Percentiles rank a stretch among this genome's conserved stretches.
phyloP scores from a whole-genome alignment of 2,888 invertebrate genomes.

The Perdita meconis region DNA sequence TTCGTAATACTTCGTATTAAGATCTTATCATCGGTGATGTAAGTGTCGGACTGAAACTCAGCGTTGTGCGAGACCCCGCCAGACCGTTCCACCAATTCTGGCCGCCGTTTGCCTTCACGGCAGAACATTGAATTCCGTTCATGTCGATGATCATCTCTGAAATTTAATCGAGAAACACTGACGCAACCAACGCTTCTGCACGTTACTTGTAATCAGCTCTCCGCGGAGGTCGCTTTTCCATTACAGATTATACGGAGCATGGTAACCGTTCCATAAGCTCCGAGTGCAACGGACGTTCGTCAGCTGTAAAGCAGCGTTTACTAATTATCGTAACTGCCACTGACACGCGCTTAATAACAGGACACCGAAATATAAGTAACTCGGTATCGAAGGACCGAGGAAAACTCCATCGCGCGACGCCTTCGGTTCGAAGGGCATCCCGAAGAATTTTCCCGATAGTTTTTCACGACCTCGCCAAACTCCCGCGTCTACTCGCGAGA shows the following conservation, averaged over 20 bases:
- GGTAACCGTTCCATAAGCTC: conserved; percentile 47
- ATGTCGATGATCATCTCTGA: conserved; percentile 17
- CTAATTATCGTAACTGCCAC: conserved; percentile 56
- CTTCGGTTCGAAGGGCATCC: not conserved
- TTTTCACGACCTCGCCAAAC: too few species aligned
- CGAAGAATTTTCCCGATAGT: not conserved
- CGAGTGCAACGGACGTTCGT: conserved; percentile 60
- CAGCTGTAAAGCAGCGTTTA: conserved; percentile 51
- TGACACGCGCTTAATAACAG: conserved; percentile 56
- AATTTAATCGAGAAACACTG: conserved; percentile 36
- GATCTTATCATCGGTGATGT: conserved; percentile 69
- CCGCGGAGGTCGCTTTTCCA: conserved; percentile 32
- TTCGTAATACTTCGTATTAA: conserved; percentile 62
- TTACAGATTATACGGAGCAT: conserved; percentile 50
- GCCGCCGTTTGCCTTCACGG: conserved; percentile 37
- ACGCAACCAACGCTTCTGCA: conserved; percentile 29
- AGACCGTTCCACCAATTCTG: conserved; percentile 54
- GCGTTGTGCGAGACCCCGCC: conserved; percentile 15
- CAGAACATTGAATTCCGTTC: conserved; percentile 31
- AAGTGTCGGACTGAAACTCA: conserved; percentile 54
- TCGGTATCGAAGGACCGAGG: not conserved
- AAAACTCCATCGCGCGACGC: conserved; percentile 1
- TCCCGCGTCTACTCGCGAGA: not conserved
- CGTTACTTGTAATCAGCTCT: conserved; percentile 45
- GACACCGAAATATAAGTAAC: conserved; percentile 45